phyloP scores from a whole-genome alignment of 2,888 invertebrate genomes.

The Spilosoma lubricipeda region DNA sequence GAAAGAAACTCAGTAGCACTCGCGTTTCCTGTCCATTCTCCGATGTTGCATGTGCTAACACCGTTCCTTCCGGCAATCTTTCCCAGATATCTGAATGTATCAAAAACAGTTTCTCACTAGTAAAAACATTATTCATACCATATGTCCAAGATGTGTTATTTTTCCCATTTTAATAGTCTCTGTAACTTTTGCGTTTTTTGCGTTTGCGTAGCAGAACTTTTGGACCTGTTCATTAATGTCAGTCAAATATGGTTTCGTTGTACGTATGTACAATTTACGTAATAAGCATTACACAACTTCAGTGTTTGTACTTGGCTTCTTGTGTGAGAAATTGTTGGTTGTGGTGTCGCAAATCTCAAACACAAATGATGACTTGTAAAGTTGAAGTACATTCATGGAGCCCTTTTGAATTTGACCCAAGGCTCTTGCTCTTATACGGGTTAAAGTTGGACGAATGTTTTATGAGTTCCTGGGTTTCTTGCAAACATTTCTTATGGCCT shows the following conservation, averaged over 20 bases:
- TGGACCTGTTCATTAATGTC: not conserved
- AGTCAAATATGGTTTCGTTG: not conserved
- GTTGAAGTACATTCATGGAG: slow-evolving; percentile 30
- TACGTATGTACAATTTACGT: not conserved
- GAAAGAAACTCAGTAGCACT: not conserved
- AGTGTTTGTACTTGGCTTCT: slow-evolving; percentile 21
- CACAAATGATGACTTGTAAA: slow-evolving; percentile 24
- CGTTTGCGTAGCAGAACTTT: too few relatives aligned
- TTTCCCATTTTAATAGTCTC: too few relatives aligned
- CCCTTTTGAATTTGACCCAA: slow-evolving; percentile 16
- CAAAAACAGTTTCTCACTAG: too few relatives aligned
- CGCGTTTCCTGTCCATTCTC: not conserved
- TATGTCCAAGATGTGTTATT: too few relatives aligned
- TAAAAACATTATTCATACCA: too few relatives aligned
- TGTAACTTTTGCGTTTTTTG: too few relatives aligned
- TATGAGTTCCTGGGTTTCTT: not conserved
- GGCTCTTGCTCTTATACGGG: not conserved
- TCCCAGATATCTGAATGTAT: not conserved
- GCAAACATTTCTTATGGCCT: not conserved
- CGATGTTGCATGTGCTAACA: not conserved
- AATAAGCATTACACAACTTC: slow-evolving; percentile 33
- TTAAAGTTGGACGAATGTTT: not conserved
- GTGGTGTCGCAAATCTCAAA: slow-evolving; percentile 30
- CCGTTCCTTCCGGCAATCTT: not conserved
- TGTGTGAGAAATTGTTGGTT: slow-evolving; percentile 31